These are phyloP conservation scores for Ameiurus melas DNA, from an alignment of 2,113 vertebrate species.

Conservation along the genomic window DNA sequence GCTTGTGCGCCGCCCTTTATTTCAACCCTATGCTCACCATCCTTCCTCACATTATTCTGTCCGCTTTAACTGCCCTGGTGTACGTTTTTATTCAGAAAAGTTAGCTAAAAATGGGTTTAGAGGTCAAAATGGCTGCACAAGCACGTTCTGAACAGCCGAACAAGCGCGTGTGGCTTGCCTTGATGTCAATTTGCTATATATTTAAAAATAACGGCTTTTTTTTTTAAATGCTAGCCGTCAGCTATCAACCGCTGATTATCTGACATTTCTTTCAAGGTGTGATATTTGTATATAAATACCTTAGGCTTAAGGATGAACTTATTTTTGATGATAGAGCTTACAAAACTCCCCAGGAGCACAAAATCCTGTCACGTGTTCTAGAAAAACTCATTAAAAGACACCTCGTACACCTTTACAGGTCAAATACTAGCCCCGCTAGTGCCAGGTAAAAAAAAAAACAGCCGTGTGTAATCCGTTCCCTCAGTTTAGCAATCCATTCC, in stretches of 20 bases:
- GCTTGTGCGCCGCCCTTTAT: not conserved
- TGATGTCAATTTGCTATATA: fast-evolving
- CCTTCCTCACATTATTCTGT: not conserved
- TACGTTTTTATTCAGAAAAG: not conserved
- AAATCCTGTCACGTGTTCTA: not conserved
- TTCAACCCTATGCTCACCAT: not conserved
- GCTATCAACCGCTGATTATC: not conserved
- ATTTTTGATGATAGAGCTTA: not conserved
- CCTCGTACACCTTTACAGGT: not conserved
- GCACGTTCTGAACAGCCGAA: not conserved
- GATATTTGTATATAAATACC: not conserved
- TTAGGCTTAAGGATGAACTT: not conserved
- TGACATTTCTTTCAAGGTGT: not conserved
- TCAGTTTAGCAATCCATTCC: too few relatives aligned
- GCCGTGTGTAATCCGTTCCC: too few relatives aligned
- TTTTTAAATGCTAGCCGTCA: not conserved
- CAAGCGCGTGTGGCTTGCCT: not conserved
- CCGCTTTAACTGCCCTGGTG: too few relatives aligned
- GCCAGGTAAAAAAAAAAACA: too few relatives aligned
- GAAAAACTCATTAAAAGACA: not conserved
- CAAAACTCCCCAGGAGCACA: not conserved
- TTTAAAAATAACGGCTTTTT: slow-evolving; percentile 9
- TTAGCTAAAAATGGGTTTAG: not conserved
- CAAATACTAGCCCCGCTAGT: not conserved
- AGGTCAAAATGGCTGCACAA: not conserved